Percentiles rank a stretch among this genome's conserved stretches.
Conservation (phyloP, 2,113 vertebrate genomes). For the Hyperopisus bebe region DNA sequence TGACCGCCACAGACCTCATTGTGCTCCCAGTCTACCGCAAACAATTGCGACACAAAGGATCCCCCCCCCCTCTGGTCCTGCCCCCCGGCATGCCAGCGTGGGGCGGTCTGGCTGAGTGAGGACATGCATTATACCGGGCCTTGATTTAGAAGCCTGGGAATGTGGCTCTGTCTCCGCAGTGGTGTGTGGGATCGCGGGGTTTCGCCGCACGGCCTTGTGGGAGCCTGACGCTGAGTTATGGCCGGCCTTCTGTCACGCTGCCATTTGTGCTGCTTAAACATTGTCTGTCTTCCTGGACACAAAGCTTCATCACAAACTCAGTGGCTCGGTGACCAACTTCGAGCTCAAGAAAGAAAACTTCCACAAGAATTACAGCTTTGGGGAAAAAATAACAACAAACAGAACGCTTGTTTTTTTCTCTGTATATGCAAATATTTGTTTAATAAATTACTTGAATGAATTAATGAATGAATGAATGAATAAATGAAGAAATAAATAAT, state of each 20-base stretch:
- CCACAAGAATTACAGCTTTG: not conserved
- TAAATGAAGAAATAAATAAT: not conserved
- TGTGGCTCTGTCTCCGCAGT: conserved; percentile 13
- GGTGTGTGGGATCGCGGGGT: conserved; percentile 10
- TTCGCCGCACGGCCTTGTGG: not conserved
- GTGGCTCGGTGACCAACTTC: not conserved
- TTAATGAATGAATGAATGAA: not conserved
- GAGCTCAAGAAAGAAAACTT: not conserved
- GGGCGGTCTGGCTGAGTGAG: conserved; percentile 12
- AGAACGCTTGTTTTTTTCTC: not conserved
- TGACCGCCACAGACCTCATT: conserved; percentile 31
- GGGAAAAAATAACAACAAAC: not conserved
- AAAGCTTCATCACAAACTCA: not conserved
- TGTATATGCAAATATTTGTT: not conserved
- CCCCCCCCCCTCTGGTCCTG: conserved; percentile 23
- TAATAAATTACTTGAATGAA: not conserved
- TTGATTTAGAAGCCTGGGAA: conserved; percentile 42
- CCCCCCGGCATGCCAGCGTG: conserved; percentile 25
- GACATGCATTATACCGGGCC: conserved; percentile 20
- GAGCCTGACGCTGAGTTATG: not conserved
- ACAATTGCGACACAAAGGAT: conserved; percentile 31
- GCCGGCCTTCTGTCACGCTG: not conserved
- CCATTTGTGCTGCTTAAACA: not conserved
- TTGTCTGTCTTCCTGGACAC: not conserved
- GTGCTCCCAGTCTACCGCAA: conserved; percentile 25